A percentile compares a stretch with the other conserved stretches of the same genome.
phyloP scores from a whole-genome alignment of 2,113 vertebrate genomes.

The Notarius quadriscutis region DNA sequence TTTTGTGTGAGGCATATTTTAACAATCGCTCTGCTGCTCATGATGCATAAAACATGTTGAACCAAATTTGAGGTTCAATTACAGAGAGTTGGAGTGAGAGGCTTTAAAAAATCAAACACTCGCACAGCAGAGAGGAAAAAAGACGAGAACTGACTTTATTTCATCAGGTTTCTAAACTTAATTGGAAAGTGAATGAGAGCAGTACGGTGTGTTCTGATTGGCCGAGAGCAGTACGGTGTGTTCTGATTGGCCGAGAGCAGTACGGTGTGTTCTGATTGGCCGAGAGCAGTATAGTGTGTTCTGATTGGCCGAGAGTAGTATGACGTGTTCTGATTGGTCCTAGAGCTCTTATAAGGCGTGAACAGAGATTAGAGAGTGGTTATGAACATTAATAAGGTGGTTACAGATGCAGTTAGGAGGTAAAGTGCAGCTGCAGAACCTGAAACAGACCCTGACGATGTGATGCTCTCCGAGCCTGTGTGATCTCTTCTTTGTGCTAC shows the following conservation, averaged over 20 bases:
- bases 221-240: background rate
- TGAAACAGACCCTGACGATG: background rate
- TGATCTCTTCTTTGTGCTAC: background rate
- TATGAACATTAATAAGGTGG: background rate
- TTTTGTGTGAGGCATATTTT: conserved; percentile 36
- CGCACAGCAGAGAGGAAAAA: background rate
- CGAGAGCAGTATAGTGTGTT: background rate
- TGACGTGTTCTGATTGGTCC: background rate
- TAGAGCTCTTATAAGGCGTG: background rate
- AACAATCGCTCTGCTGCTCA: conserved; percentile 18
- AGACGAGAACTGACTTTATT: background rate
- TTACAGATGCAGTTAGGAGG: background rate
- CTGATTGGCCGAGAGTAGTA: background rate
- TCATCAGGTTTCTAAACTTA: background rate
- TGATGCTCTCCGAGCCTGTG: background rate
- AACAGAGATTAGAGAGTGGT: background rate
- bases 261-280: background rate
- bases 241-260: background rate
- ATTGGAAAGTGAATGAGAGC: background rate
- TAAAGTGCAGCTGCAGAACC: background rate
- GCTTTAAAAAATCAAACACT: conserved; percentile 23
- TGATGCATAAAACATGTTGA: conserved; percentile 49
- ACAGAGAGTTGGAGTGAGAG: conserved; percentile 33
- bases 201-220: background rate
- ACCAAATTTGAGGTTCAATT: conserved; percentile 44